Evolutionary conservation across 1,140 invertebrate genomes (phyloP), one percentile per base, ranked within the genome.

Genomic region (Helicoverpa zea): DNA sequence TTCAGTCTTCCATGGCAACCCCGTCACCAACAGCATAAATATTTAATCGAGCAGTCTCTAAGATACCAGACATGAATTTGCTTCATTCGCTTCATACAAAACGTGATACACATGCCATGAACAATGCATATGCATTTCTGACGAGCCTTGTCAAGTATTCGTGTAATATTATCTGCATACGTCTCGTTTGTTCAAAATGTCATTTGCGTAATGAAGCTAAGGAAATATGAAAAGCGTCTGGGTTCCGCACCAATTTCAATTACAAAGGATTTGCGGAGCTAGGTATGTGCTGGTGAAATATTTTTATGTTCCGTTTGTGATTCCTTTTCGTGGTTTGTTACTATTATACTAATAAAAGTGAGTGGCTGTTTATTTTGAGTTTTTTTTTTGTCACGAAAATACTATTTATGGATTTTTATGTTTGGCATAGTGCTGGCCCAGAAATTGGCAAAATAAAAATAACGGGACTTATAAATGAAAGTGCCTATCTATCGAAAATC

Each of bases 191-290:
- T 43, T 73, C 29, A 56, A 30, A 73, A 51, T 73, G 52, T 73
- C 47, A 73, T 73, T 73, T 73, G 70, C 70, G 52, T 73, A 73
- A 73, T 73, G 70, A 73, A 73, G 52, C 70, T 72, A 58, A 73
- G 70, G 54, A 73, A 73, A 58, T 73, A 73, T 72, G 68, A 72
- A 72, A 72, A 29, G 66, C 47, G 66, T 70, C 43, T 14, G 16
- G 2, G 68, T 51, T 54, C 30, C 30, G 68, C 54, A 72, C 49
- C 47, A 54, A 72, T 72, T 72, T 72, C 68, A 72, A 72, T 72
- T 72, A 72, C 68, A 72, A 72, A 72, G 68, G 68, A 54, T 23
- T 68, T 29, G 49, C 23, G 52, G 18, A 72, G 18, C 49, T n/a
- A 52, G 13, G 49, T 18, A 12, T 49, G 64, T 49, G 13, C 7